Conservation (phyloP, 2,113 vertebrate species). For the Cyprinodon variegatus region DNA sequence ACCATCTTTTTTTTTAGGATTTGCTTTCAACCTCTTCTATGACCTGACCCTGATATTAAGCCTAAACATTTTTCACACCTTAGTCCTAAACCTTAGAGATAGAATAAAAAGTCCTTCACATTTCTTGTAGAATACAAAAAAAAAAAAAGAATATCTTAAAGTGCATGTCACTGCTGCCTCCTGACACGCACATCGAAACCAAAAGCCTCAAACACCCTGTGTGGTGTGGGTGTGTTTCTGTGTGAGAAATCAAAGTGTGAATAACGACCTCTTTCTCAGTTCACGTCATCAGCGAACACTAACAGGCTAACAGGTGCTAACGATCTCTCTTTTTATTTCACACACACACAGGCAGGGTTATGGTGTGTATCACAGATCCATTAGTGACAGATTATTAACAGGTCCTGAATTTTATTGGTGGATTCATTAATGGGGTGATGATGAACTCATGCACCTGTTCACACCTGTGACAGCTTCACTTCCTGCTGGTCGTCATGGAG, state of each 20-base stretch:
- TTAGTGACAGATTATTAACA: constrained; percentile 55
- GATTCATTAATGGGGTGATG: constrained; percentile 43
- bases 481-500: constrained; percentile 38
- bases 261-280: constrained; percentile 28
- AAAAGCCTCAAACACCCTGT: no score
- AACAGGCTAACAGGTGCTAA: constrained; percentile 54
- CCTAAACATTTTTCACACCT: no score
- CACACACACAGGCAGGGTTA: constrained; percentile 19
- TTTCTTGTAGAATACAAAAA: no score
- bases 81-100: no score
- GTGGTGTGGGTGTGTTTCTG: not conserved
- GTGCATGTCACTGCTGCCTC: no score
- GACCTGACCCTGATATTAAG: no score
- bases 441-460: constrained; percentile 31
- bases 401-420: constrained; percentile 26
- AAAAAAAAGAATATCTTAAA: no score
- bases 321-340: constrained; percentile 10
- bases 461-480: constrained; percentile 31
- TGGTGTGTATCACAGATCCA: constrained; percentile 19
- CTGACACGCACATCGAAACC: no score
- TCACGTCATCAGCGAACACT: constrained; percentile 7
- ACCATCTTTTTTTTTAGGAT: not conserved
- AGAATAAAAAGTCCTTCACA: no score
- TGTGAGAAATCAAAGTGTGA: constrained; percentile 10
- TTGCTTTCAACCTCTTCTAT: no score